A percentile compares a stretch with the other conserved stretches of the same genome.
phyloP scores from a whole-genome alignment of 2,113 vertebrate species.

The Heloderma charlesbogerti region DNA sequence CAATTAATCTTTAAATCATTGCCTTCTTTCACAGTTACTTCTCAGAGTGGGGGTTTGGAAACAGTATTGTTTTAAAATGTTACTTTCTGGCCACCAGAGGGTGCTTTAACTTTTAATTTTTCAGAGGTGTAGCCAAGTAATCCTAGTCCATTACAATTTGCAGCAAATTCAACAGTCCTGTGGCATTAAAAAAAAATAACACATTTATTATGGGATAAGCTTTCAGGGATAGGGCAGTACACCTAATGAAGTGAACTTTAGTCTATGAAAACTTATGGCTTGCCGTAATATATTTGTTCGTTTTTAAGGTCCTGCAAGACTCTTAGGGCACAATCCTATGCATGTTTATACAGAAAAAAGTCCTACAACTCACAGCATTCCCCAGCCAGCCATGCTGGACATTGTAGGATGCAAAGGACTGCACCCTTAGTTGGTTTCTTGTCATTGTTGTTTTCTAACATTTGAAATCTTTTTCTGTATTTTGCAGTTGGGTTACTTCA shows the following conservation, averaged over 20 bases:
- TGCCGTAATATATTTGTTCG: not conserved
- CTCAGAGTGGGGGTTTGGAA: not conserved
- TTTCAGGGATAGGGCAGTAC: too few species aligned
- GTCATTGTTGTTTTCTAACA: too few species aligned
- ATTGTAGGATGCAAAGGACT: too few species aligned
- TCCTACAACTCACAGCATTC: too few species aligned
- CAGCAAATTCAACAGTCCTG: not conserved
- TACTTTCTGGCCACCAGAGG: conserved; percentile 62
- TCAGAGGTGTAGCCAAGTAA: too few species aligned
- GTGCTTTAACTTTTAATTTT: conserved; percentile 43
- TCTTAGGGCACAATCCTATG: not conserved
- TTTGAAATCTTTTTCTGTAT: not conserved
- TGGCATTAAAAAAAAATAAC: not conserved
- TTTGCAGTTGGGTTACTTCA: rapidly evolving
- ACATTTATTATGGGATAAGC: too few species aligned
- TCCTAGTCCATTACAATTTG: not conserved
- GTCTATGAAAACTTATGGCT: not conserved
- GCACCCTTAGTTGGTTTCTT: too few species aligned
- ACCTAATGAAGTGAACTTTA: not conserved
- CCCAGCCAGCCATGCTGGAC: too few species aligned
- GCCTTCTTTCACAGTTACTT: not conserved
- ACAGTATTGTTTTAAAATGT: not conserved
- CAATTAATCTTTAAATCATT: not conserved
- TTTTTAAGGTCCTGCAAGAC: not conserved
- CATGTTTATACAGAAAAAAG: too few species aligned